Base-by-base conservation (phyloP, 1,140 invertebrate genomes). In the Hetaerina americana region DNA sequence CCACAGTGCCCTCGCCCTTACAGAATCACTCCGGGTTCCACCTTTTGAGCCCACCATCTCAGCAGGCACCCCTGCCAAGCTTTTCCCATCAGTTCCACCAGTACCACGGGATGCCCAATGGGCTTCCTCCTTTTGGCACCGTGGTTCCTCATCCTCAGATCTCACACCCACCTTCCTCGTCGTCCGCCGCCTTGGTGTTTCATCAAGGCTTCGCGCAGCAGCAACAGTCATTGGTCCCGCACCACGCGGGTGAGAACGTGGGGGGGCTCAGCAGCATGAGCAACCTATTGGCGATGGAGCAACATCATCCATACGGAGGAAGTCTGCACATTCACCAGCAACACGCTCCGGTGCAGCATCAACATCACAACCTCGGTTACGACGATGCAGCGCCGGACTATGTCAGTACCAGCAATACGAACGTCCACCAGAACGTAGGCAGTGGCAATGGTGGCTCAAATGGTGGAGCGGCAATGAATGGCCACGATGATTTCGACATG, bases 261-360 rank as follows among this genome's bases (percentile, higher is more conserved):
- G 88, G 88, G 89, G 88, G 88, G 82, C 84, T 85, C 81, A 85
- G 82, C 80, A 76, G 79, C 68, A 81, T 82, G 74, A 79, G 79
- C 68, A 84, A 83, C 76, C 76, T 75, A 66, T 66, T 71, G 26
- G 69, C 68, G 68, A 40, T 68, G 40, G 40, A 70, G 67, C 70
- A 66, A 22, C 67, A n/a, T 40, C 66, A 71, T 27, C 70, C 26
- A 69, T 80, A 81, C 71, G 80, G 25, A 79, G 81, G 72, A 82
- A 81, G 49, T 69, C 78, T 0, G 77, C 69, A 75, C 73, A 31
- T 75, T 74, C 25, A 80, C 78, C 68, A 71, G 27, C 70, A 68
- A 66, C 75, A 40, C 27, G 76, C 66, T 70, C 71, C 75, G 15
- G 22, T 57, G 40, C 15, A 12, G 3, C 15, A 10, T n/a, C 15